Conservation (phyloP, 2,797 vertebrate genomes). For the Cossypha heuglini region DNA sequence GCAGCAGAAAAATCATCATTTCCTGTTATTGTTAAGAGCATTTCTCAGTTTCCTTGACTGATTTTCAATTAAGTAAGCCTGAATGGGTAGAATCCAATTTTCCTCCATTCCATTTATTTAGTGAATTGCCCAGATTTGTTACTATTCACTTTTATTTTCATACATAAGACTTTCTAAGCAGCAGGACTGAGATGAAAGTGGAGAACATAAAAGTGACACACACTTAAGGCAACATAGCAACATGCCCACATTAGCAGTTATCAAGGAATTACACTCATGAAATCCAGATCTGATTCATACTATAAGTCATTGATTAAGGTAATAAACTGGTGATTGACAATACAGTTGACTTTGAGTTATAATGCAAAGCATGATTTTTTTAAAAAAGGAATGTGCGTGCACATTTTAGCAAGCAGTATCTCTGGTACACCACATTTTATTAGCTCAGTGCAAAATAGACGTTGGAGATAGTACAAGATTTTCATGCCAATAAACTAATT, state of each 20-base stretch:
- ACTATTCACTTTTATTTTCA: neutral
- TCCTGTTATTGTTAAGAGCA: neutral
- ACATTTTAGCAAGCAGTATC: neutral
- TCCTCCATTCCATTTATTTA: neutral
- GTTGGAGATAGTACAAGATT: neutral
- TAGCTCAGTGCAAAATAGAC: neutral
- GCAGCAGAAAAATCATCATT: neutral
- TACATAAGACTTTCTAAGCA: neutral
- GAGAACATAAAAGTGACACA: neutral
- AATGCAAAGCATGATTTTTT: neutral
- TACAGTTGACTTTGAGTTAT: neutral
- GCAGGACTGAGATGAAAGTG: neutral
- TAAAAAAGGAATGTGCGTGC: neutral
- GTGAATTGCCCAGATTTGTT: neutral
- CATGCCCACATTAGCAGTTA: neutral
- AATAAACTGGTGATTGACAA: neutral
- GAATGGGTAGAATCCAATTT: neutral
- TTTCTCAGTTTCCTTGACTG: neutral
- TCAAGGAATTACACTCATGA: neutral
- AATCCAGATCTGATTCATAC: neutral
- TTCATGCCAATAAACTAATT: constrained; percentile 8
- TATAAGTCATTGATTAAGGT: neutral
- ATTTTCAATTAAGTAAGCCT: constrained; percentile 30
- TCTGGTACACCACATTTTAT: neutral
- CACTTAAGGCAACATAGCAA: neutral